Base-by-base conservation (phyloP, 2,888 invertebrate species). In the Nysson spinosus region DNA sequence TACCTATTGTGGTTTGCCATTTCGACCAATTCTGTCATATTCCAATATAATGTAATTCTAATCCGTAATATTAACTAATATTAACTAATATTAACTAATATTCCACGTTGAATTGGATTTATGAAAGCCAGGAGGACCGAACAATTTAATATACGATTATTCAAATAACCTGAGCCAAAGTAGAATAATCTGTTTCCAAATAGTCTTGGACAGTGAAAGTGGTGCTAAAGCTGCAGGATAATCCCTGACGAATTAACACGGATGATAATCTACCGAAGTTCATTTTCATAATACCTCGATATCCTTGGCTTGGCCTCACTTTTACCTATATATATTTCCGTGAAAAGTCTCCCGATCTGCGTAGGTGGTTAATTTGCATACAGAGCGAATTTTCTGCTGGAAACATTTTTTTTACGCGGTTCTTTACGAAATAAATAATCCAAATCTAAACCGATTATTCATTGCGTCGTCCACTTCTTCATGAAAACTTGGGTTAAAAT, bases 311-410 rank as follows among this genome's bases (percentile, higher is more conserved):
- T n/a, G 1, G 11, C 12, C 12, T n/a, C 16, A 11, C 20, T 17
- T 50, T 46, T 16, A 26, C 35, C n/a, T 1, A 22, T 24, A 4
- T 5, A 26, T 22, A 22, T 37, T 6, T 11, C 7, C 20, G 37
- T n/a, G 11, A 61, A 28, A 54, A 9, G 19, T 44, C 22, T 39
- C 35, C 4, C 16, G 39, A 24, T 42, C 24, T 34, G 12, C 35
- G 28, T 51, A n/a, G 51, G n/a, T 11, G 11, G n/a, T 11, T 14
- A 49, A 62, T 70, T 61, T 70, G 32, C 57, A 70, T 58, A 55
- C 30, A 43, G 17, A 70, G 35, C 4, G 56, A 51, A 57, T 39
- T 49, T 40, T 4, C 14, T 22, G 26, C 3, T 16, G 11, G 11
- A 42, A n/a, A 3, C 16, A 12, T 4, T 30, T 51, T 54, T 44